These are phyloP conservation scores for Aptenodytes forsteri DNA, from an alignment of 2,113 vertebrate genomes.

Conservation along the genomic window DNA sequence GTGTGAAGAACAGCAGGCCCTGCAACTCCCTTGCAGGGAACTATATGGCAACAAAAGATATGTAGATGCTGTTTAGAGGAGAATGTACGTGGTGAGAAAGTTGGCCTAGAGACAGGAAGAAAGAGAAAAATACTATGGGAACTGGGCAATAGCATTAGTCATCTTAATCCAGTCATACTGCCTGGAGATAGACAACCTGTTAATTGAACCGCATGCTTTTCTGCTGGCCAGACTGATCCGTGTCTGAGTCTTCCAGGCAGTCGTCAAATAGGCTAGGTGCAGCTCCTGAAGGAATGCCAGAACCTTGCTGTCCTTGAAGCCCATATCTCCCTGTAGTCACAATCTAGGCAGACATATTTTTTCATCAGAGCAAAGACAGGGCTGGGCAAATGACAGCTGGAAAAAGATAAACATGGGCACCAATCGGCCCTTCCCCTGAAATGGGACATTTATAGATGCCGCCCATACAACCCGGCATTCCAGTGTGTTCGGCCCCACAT, in stretches of 20 bases:
- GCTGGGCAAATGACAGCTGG: constrained; percentile 23
- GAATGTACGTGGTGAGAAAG: accelerated
- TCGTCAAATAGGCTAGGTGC: neutral
- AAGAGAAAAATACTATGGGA: neutral
- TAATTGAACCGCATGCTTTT: accelerated
- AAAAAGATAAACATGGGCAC: neutral
- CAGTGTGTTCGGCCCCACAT: neutral
- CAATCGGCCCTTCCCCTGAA: neutral
- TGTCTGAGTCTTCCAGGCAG: neutral
- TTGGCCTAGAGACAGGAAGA: neutral
- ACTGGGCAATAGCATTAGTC: neutral
- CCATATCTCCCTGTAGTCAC: accelerated
- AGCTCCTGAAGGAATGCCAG: neutral
- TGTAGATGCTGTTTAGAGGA: neutral
- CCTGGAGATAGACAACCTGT: neutral
- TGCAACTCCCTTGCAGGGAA: neutral
- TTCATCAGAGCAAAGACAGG: neutral
- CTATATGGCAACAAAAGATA: accelerated
- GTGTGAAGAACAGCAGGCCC: neutral
- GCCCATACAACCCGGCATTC: neutral
- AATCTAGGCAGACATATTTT: neutral
- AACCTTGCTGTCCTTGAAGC: neutral
- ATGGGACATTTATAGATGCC: neutral
- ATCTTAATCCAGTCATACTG: neutral
- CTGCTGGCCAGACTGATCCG: accelerated